Evolutionary conservation across 2,797 vertebrate species (phyloP), one percentile per base, ranked within the genome.

Genomic region (Toxotes lorentzi): DNA sequence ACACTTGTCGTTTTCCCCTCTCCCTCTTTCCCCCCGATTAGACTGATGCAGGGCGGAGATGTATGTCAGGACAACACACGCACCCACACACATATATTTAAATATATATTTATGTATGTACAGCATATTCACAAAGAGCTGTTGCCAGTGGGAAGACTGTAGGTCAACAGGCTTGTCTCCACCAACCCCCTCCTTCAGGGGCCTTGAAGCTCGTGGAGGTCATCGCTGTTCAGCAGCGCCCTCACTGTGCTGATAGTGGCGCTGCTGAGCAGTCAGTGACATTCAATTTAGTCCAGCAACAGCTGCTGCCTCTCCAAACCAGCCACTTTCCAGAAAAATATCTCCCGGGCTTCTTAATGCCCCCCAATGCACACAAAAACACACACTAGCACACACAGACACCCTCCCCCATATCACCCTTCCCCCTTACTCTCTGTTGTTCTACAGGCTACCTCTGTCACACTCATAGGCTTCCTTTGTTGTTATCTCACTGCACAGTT

Each of bases 1-100:
- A 86, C 90, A 92, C 90, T 91, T 91, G 89, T 89, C 88, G 35
- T 83, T 83, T 81, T 86, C 77, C 58, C 73, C 71, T 76, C 74
- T 76, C 73, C 69, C 78, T 83, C 84, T 85, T 87, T 84, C 82
- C 82, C 74, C 80, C 86, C 34, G 88, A 92, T 92, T 90, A 86
- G 79, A 88, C 85, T 73, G 76, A 90, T 81, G 85, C 79, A 77
- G 73, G 65, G 81, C 73, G 35, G 70, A 85, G 75, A 89, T 88
- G 73, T 73, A 78, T 74, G 81, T 89, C 84, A 88, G 54, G 45
- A 61, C 57, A 32, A 51, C 58, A 57, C 38, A 5, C 53, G 34
- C 19, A 53, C 77, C 30, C 64, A 40, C 45, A n/a, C n/a, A 45
- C 43, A 53, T 11, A 66, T 30, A 34, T 30, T 40, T 40, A 24